Conservation (phyloP, 1,140 invertebrate species). For the Lasioglossum albipes region DNA sequence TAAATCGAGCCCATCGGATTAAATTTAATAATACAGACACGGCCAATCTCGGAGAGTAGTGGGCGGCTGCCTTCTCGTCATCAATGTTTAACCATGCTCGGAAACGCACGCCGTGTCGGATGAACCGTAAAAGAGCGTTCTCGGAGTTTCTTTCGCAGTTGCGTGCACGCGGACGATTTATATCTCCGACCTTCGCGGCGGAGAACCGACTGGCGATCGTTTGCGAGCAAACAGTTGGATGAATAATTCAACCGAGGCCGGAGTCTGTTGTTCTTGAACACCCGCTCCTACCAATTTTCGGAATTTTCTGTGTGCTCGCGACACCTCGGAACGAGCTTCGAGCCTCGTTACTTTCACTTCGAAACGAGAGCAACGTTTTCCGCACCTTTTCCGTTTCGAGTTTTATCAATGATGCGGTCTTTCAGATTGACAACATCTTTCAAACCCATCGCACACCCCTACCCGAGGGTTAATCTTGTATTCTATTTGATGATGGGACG, state of each 20-base stretch:
- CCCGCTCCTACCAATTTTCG: neutral
- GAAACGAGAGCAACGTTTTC: too few species aligned
- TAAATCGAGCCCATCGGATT: slow-evolving; percentile 64
- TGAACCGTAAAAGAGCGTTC: slow-evolving; percentile 32
- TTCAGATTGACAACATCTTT: too few species aligned
- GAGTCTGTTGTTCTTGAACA: neutral
- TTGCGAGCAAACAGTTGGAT: neutral
- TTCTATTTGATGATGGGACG: too few species aligned
- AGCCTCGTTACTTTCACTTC: too few species aligned
- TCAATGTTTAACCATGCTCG: slow-evolving; percentile 70
- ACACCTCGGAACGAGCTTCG: too few species aligned
- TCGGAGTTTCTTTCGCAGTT: slow-evolving; percentile 23
- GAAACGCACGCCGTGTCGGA: slow-evolving; percentile 50
- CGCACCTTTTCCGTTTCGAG: too few species aligned
- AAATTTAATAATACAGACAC: slow-evolving; percentile 73
- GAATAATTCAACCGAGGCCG: slow-evolving; percentile 11
- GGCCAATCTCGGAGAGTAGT: slow-evolving; percentile 70
- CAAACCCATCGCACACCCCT: too few species aligned
- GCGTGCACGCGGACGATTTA: slow-evolving; percentile 32
- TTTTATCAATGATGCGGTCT: too few species aligned
- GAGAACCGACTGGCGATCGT: neutral
- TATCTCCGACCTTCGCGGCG: neutral
- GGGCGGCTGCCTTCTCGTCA: slow-evolving; percentile 33
- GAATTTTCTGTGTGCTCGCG: neutral
- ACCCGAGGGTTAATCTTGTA: too few species aligned